Conservation (phyloP, 2,113 vertebrate species). For the Herpailurus yagouaroundi region DNA sequence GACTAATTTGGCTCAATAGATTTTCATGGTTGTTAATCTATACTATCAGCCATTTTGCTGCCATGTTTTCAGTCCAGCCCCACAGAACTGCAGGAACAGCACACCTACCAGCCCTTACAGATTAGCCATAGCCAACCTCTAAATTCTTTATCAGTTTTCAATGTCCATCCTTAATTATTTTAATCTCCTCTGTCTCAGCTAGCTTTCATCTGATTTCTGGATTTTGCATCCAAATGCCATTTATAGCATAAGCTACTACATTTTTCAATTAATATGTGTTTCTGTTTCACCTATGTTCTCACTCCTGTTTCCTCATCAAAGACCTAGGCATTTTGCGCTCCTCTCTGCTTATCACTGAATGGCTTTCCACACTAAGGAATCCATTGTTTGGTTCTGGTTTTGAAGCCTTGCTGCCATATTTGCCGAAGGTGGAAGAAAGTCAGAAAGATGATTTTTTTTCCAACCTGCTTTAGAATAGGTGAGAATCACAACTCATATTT, state of each 20-base stretch:
- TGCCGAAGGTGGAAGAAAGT: background rate
- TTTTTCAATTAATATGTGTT: background rate
- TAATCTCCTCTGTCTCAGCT: background rate
- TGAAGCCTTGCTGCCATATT: background rate
- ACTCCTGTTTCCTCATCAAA: background rate
- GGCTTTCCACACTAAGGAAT: background rate
- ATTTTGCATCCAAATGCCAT: background rate
- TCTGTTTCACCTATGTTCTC: background rate
- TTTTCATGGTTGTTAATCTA: background rate
- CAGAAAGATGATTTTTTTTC: background rate
- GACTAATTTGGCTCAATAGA: background rate
- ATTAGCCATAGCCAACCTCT: background rate
- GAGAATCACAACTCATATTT: background rate
- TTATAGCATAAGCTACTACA: background rate
- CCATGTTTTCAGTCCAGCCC: background rate
- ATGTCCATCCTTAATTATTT: background rate
- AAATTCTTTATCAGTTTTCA: background rate
- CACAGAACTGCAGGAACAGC: background rate
- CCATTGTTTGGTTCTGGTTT: background rate
- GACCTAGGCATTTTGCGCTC: background rate
- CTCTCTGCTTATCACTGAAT: background rate
- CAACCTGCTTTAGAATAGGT: background rate
- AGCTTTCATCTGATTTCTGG: background rate
- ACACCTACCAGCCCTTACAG: background rate
- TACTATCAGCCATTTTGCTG: background rate